Evolutionary conservation across 2,113 vertebrate genomes (phyloP).

Genomic region (Chaetodon auriga): DNA sequence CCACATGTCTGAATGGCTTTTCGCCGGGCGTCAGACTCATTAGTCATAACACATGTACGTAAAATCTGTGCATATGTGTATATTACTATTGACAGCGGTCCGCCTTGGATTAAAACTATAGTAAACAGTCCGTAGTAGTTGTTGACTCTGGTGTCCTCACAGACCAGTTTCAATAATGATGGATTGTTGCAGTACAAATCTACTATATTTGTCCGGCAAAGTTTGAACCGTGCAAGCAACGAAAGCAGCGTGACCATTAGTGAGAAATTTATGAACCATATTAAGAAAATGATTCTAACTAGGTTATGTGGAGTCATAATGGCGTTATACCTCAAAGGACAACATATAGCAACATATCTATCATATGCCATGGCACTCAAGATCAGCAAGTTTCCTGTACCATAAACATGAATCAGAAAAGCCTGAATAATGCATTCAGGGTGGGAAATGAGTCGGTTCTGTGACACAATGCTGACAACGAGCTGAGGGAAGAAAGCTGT

Average conservation of each 20-base stretch:
- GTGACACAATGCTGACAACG: conserved; percentile 57
- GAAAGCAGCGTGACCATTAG: neutral
- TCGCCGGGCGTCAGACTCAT: conserved; percentile 41
- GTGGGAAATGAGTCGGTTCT: conserved; percentile 64
- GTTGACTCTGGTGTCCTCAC: conserved; percentile 65
- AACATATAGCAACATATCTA: conserved; percentile 79
- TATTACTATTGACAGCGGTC: conserved; percentile 40
- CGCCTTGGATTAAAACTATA: neutral
- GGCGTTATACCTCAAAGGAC: conserved; percentile 72
- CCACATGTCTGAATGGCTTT: conserved; percentile 80
- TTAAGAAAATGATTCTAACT: conserved; percentile 49
- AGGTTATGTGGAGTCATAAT: conserved; percentile 64
- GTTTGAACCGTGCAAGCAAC: conserved; percentile 31
- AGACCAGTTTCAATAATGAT: conserved; percentile 68
- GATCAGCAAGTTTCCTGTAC: conserved; percentile 62
- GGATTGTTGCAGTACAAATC: conserved; percentile 79
- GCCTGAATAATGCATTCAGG: conserved; percentile 71
- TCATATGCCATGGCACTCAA: conserved; percentile 79
- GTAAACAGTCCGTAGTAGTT: conserved; percentile 68
- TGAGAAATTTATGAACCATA: conserved; percentile 62
- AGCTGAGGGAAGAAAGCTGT: conserved; percentile 76
- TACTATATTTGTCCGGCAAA: conserved; percentile 70
- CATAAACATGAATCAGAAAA: conserved; percentile 72
- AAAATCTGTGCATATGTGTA: conserved; percentile 78
- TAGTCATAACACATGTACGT: conserved; percentile 60